Evolutionary conservation across 2,888 invertebrate species (phyloP).

Genomic region (Agrotis exclamationis): DNA sequence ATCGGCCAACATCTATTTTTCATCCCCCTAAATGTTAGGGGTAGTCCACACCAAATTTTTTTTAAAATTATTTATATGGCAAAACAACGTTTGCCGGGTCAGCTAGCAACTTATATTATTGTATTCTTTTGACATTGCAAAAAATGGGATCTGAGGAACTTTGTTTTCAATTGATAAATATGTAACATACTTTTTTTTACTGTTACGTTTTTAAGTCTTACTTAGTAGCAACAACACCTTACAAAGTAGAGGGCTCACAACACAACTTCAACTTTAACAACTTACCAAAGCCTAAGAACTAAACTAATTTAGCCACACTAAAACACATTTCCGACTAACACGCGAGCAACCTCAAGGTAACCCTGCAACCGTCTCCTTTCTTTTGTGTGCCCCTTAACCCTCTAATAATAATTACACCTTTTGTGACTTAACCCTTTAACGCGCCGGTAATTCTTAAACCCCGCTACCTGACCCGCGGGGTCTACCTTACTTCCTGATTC

Average conservation of each 20-base stretch:
- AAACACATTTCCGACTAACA: slow-evolving; percentile 68
- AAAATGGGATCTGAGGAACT: neutral
- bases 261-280: slow-evolving; percentile 19
- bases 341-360: slow-evolving; percentile 83
- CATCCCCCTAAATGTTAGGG: too few relatives aligned
- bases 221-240: neutral
- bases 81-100: too few relatives aligned
- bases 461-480: slow-evolving; percentile 88
- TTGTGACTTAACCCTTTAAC: slow-evolving; percentile 89
- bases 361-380: slow-evolving; percentile 80
- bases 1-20: too few relatives aligned
- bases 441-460: slow-evolving; percentile 86
- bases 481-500: slow-evolving; percentile 87
- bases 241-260: neutral
- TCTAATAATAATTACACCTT: slow-evolving; percentile 88
- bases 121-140: too few relatives aligned
- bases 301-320: slow-evolving; percentile 47
- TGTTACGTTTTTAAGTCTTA: neutral
- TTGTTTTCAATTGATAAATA: neutral
- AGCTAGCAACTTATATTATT: too few relatives aligned
- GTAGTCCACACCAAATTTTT: too few relatives aligned
- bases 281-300: slow-evolving; percentile 26
- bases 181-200: neutral
- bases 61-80: too few relatives aligned
- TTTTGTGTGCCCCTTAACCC: slow-evolving; percentile 84